phyloP scores from a whole-genome alignment of 1,140 invertebrate species.

The Caenorhabditis latens region DNA sequence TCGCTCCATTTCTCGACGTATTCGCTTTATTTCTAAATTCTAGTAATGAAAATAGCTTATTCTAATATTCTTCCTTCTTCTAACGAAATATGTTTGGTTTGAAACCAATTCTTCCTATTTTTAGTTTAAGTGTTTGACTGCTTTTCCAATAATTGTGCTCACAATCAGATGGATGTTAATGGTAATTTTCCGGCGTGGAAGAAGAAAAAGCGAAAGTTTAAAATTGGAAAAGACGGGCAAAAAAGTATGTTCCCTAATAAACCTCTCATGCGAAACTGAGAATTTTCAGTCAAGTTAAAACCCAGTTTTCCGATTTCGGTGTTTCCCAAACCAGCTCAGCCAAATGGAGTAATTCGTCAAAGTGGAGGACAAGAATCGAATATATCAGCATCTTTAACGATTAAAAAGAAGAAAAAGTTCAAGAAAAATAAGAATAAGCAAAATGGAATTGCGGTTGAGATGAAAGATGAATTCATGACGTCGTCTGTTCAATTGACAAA shows the following conservation, averaged over 20 bases:
- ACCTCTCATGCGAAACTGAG: background rate
- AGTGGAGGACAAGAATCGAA: constrained; percentile 5
- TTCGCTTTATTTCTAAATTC: too few species aligned
- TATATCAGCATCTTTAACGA: too few species aligned
- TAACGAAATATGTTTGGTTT: background rate
- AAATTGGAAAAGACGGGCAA: background rate
- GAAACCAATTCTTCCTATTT: background rate
- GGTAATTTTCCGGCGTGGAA: constrained; percentile 42
- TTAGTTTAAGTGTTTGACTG: background rate
- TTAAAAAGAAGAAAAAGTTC: background rate
- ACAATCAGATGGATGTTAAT: constrained; percentile 24
- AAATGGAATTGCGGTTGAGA: background rate
- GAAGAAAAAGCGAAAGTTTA: constrained; percentile 25
- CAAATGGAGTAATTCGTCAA: background rate
- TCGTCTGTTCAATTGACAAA: constrained; percentile 17
- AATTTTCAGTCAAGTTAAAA: background rate
- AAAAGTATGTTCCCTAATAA: background rate
- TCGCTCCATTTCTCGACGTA: too few species aligned
- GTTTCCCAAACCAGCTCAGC: background rate
- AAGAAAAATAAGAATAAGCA: background rate
- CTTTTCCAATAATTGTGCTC: background rate
- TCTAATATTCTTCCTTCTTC: background rate
- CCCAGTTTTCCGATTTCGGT: background rate
- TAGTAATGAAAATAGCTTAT: constrained; percentile 6
- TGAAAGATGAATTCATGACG: background rate